Conservation (phyloP, 2,888 invertebrate species). For the Tubulanus polymorphus region DNA sequence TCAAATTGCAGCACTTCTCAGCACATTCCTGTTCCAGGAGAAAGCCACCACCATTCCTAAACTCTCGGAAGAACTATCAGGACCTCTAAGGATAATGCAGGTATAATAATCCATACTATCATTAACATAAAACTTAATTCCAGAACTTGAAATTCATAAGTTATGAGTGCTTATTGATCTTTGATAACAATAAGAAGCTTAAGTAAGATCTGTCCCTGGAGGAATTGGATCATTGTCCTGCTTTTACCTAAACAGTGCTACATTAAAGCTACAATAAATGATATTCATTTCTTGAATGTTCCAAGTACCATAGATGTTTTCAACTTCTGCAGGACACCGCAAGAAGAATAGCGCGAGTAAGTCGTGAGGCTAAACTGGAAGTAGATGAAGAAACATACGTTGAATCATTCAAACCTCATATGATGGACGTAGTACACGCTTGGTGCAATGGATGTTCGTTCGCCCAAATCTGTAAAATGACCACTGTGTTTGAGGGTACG, state of each 20-base stretch:
- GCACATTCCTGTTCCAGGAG: slow-evolving; percentile 63
- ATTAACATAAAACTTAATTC: too few species aligned
- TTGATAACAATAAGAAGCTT: too few species aligned
- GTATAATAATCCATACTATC: too few species aligned
- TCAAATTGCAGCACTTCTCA: slow-evolving; percentile 62
- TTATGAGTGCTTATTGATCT: too few species aligned
- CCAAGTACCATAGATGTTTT: too few species aligned
- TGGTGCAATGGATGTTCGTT: slow-evolving; percentile 95
- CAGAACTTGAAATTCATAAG: too few species aligned
- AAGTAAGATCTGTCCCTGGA: too few species aligned
- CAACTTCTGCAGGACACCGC: slow-evolving; percentile 78
- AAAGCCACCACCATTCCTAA: slow-evolving; percentile 77
- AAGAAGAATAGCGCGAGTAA: slow-evolving; percentile 58
- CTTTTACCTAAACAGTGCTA: too few species aligned
- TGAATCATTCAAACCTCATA: slow-evolving; percentile 83
- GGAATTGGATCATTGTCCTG: too few species aligned
- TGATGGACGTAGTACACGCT: slow-evolving; percentile 95
- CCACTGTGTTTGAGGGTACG: slow-evolving; percentile 51
- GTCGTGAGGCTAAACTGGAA: slow-evolving; percentile 59
- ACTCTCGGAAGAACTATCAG: slow-evolving; percentile 79
- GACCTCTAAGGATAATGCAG: slow-evolving; percentile 87
- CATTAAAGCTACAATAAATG: too few species aligned
- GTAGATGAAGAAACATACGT: slow-evolving; percentile 88
- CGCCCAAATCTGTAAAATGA: slow-evolving; percentile 77
- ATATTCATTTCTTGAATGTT: too few species aligned